Evolutionary conservation across 2,888 invertebrate species (phyloP).

Genomic region (Sphaerophoria taeniata): DNA sequence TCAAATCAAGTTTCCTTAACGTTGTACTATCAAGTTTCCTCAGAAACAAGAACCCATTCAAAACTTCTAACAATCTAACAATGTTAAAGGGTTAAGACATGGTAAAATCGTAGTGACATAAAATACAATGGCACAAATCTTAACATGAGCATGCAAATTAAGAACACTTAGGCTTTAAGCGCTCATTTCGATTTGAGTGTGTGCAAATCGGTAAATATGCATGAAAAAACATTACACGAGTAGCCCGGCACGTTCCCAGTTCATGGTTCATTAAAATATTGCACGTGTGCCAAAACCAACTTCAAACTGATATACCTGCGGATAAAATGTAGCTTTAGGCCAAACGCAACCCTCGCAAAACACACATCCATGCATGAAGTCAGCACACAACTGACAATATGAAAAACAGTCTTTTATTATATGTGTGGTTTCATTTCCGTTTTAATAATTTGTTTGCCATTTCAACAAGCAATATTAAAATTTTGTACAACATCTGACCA

Average conservation of each 20-base stretch:
- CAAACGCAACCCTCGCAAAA: neutral
- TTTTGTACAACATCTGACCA: conserved; percentile 56
- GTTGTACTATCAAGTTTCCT: too few relatives aligned
- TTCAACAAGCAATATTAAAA: conserved; percentile 41
- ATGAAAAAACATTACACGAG: neutral
- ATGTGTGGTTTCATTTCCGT: conserved; percentile 63
- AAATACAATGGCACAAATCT: too few relatives aligned
- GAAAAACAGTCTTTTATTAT: neutral
- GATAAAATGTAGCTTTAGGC: neutral
- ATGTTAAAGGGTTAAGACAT: too few relatives aligned
- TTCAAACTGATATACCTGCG: neutral
- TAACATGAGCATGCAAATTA: too few relatives aligned
- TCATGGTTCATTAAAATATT: neutral
- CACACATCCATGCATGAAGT: neutral
- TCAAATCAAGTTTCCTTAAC: too few relatives aligned
- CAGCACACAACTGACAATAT: conserved; percentile 1
- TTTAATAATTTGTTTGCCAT: conserved; percentile 53
- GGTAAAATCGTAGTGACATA: too few relatives aligned
- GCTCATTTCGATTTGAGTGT: neutral
- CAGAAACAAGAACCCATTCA: too few relatives aligned
- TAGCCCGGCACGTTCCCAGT: neutral
- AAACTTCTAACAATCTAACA: too few relatives aligned
- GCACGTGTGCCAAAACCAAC: neutral
- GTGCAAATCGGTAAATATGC: neutral
- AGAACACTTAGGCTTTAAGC: neutral